Conservation (phyloP, 1,140 invertebrate genomes). For the Kradibia gibbosae region DNA sequence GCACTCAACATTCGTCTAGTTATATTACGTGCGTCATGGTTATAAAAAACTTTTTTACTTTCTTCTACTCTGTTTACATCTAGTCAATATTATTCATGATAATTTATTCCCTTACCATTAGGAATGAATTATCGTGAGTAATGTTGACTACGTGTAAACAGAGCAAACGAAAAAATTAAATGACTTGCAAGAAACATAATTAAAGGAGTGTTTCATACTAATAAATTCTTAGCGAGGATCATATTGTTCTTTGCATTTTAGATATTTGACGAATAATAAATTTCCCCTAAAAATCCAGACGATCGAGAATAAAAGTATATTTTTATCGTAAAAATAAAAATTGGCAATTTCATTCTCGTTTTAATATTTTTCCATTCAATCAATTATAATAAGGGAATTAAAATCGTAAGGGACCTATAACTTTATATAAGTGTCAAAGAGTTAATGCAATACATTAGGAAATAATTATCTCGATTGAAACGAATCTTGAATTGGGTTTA, state of each 20-base stretch:
- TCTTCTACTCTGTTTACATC: not conserved
- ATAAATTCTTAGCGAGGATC: not conserved
- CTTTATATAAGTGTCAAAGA: too few relatives aligned
- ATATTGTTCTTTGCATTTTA: not conserved
- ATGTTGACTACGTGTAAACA: constrained; percentile 2
- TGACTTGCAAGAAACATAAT: not conserved
- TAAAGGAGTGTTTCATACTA: not conserved
- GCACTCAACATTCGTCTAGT: not conserved
- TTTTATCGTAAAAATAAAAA: not conserved
- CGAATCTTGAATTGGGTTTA: too few relatives aligned
- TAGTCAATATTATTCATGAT: not conserved
- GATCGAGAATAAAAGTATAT: too few relatives aligned
- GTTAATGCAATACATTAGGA: too few relatives aligned
- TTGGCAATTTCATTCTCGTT: too few relatives aligned
- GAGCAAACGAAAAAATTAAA: too few relatives aligned
- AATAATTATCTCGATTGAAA: too few relatives aligned
- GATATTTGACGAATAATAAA: not conserved
- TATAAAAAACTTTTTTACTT: not conserved
- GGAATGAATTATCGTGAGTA: not conserved
- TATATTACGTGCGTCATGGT: not conserved
- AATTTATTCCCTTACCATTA: constrained; percentile 5
- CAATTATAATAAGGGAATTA: too few relatives aligned
- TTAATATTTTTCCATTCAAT: too few relatives aligned
- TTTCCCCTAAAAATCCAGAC: not conserved
- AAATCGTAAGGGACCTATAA: too few relatives aligned